Base-by-base conservation (phyloP, 2,888 invertebrate genomes). In the Cryptocephalus moraei region DNA sequence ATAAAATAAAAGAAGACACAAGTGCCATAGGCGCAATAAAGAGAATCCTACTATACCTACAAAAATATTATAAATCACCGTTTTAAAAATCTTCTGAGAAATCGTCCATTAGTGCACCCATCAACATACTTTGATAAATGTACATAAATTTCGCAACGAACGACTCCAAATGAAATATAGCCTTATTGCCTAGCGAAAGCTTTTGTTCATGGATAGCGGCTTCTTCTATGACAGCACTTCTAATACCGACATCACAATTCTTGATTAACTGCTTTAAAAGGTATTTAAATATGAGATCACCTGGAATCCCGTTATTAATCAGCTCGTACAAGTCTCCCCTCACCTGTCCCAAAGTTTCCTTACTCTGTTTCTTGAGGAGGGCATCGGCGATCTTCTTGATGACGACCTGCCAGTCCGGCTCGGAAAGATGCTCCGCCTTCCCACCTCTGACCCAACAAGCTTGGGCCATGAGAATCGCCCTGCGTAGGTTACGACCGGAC, bases 141-240 rank as follows among this genome's bases (percentile, higher is more conserved):
- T 46, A 52, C 97, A 99, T 97, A 68, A 96, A 96, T 60, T 89
- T 87, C 1, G 93, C 93, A 42, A 95, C 86, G 75, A 99, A 99
- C 2, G 95, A 95, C 72, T 99, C 99, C 45, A 99, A 75, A 69
- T 99, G 97, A 64, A 93, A 95, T 60, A 99, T 95, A 14, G 88
- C 82, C 71, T 97, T 97, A 60, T 87, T 90, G 12, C 97, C 97
- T 46, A 84, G 79, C 61, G 87, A 84, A 79, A 96, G 85, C 57
- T 91, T 81, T 66, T 96, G 92, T 67, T 99, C 96, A 71, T 89
- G 94, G 49, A 80, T 78, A 0, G 95, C 91, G 9, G 97, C 97
- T 61, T 84, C 76, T 53, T 84, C 81, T 0, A 91, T 83, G 4
- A 96, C 82, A 71, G 91, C 83, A 8, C 83, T 81, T 72, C 92